Evolutionary conservation across 2,113 vertebrate genomes (phyloP).

Genomic region (Lampris megalopsis): DNA sequence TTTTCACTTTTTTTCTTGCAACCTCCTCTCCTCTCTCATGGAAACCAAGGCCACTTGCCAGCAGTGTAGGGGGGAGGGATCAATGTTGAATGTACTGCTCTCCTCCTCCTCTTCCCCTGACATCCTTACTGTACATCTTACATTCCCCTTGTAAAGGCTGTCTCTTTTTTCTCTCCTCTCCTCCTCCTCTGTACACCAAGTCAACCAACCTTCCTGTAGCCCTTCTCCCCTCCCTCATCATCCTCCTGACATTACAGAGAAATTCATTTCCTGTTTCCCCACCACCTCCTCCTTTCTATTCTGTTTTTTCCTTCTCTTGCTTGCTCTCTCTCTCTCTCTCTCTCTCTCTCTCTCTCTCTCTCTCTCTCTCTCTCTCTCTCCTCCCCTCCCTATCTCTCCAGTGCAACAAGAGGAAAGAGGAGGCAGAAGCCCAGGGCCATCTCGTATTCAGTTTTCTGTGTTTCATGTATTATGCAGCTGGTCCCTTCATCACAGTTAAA

Average conservation of each 20-base stretch:
- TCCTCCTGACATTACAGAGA: neutral
- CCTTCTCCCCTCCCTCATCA: neutral
- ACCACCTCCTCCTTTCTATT: too few species aligned
- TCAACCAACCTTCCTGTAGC: neutral
- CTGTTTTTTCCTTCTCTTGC: too few species aligned
- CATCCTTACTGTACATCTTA: neutral
- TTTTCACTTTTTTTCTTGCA: neutral
- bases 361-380: too few species aligned
- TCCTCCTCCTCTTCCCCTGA: neutral
- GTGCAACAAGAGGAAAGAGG: too few species aligned
- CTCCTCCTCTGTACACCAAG: neutral
- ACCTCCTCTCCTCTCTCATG: neutral
- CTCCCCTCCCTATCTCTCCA: slow-evolving; percentile 4
- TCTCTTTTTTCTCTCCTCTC: neutral
- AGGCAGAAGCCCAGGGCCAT: neutral
- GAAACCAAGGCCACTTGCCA: neutral
- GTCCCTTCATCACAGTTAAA: slow-evolving; percentile 54
- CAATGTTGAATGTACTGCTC: neutral
- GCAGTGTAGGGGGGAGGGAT: neutral
- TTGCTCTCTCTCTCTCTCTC: too few species aligned
- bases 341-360: too few species aligned
- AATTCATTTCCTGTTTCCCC: slow-evolving; percentile 8
- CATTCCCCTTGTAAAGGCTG: neutral
- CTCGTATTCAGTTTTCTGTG: slow-evolving; percentile 26
- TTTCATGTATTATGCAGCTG: slow-evolving; percentile 64